Evolutionary conservation across 2,888 invertebrate genomes (phyloP), one percentile per base, ranked within the genome.

Genomic region (Aromia moschata): DNA sequence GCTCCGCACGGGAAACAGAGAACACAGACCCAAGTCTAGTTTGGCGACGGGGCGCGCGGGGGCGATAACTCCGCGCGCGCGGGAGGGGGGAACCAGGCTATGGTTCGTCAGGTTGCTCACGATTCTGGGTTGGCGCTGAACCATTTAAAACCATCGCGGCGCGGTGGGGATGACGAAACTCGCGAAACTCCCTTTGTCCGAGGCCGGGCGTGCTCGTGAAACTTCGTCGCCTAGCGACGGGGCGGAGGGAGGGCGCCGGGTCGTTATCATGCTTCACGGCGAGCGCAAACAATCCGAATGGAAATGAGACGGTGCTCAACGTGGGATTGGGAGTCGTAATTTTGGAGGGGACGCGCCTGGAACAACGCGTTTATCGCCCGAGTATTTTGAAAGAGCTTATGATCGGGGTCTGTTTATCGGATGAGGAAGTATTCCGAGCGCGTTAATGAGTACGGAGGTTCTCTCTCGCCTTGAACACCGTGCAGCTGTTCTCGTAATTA

Each of bases 221-320:
- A 64, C 64, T 64, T 60, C 49, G 57, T 61, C 65, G 64, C 66
- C 58, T 64, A 66, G 69, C 64, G 65, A 69, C 69, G 62, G 58
- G 47, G 57, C 56, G 57, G 40, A 67, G 73, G 75, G 72, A 73
- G 75, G 74, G 71, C 76, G 82, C 56, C 54, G 61, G 60, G 44
- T 46, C 54, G 58, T 67, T 57, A 69, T 62, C 56, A 69, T 60
- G 67, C 59, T 65, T 61, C 63, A 53, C n/a, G n/a, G n/a, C n/a
- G n/a, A n/a, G 54, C 47, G 59, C 67, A 66, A 67, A 64, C 60
- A 66, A 62, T 62, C 54, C 62, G 60, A 65, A 68, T 63, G 66
- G 68, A 69, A 65, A 67, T 63, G 60, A 64, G 65, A 62, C 64
- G 63, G 54, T 55, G 64, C 56, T 58, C 56, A 58, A 60, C 60